phyloP scores from a whole-genome alignment of 2,113 vertebrate species.

The Halichoeres trimaculatus region DNA sequence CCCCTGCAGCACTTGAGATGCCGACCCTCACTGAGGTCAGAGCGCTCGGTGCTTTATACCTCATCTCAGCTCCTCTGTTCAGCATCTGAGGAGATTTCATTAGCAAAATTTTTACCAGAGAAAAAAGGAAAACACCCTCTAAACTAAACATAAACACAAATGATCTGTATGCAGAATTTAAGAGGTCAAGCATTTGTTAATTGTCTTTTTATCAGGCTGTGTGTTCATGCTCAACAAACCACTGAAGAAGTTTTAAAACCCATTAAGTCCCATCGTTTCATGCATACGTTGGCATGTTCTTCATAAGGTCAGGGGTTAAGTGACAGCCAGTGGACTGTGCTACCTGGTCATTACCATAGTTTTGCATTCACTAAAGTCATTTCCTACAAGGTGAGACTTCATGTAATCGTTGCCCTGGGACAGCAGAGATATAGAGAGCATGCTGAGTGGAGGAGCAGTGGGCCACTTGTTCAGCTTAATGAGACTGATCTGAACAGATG shows the following conservation, averaged over 20 bases:
- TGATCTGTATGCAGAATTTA: too few species aligned
- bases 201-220: neutral
- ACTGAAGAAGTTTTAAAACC: neutral
- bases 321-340: slow-evolving; percentile 55
- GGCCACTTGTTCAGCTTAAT: slow-evolving; percentile 73
- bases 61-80: too few species aligned
- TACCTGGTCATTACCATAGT: slow-evolving; percentile 59
- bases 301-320: slow-evolving; percentile 39
- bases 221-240: neutral
- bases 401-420: slow-evolving; percentile 70
- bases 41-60: too few species aligned
- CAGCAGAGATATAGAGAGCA: slow-evolving; percentile 38
- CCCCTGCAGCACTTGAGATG: too few species aligned
- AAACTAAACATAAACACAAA: too few species aligned
- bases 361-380: slow-evolving; percentile 73
- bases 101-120: too few species aligned
- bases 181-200: too few species aligned
- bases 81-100: too few species aligned
- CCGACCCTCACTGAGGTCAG: too few species aligned
- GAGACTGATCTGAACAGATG: slow-evolving; percentile 76
- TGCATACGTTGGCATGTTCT: slow-evolving; percentile 18
- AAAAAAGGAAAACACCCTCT: too few species aligned
- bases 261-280: slow-evolving; percentile 8
- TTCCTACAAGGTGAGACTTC: slow-evolving; percentile 79
- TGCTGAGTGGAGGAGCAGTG: slow-evolving; percentile 49